Evolutionary conservation across 2,797 vertebrate genomes (phyloP), one percentile per base, ranked within the genome.

Genomic region (Sphenodon punctatus): DNA sequence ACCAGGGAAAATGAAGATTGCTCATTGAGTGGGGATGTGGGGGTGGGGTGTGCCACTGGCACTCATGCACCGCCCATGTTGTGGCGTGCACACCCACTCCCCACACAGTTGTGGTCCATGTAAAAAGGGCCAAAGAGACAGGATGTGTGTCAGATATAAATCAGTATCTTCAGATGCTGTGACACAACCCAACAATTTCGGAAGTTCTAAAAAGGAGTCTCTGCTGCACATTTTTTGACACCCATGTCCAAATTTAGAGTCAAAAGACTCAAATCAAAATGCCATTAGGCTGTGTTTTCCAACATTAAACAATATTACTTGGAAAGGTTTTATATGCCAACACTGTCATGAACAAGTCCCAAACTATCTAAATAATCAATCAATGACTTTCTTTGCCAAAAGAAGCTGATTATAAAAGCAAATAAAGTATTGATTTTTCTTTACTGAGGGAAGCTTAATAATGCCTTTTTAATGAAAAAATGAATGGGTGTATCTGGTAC

Each of bases 401-500:
- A 73, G 68, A 38, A 70, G 38, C 30, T 63, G 12, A 80, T 61
- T 22, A 69, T 55, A 63, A 85, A 89, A 82, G 3, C 36, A 83
- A 75, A 78, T 67, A 41, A 78, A 67, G 55, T 55, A 76, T 78
- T 79, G 41, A 73, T 82, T 49, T 83, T 41, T 85, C 3, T 55
- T 82, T 36, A 89, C 56, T 79, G 36, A 68, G 4, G 34, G 16
- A 74, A 45, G 10, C 8, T n/a, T 66, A 80, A 71, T 75, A 61
- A 67, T 87, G 12, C 38, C 14, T 80, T 86, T 79, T 59, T 58
- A 81, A 71, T 51, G 46, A 34, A 67, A 77, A 81, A 74, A 34
- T 1, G 66, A 83, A 49, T 41, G 34, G 2, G 0, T 80, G 4
- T 76, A 36, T 66, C 63, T 30, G 74, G 27, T 67, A 55, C 51